These are phyloP conservation scores for Apodemus agrarius DNA, from an alignment of 2,797 vertebrate species.

Conservation along the genomic window DNA sequence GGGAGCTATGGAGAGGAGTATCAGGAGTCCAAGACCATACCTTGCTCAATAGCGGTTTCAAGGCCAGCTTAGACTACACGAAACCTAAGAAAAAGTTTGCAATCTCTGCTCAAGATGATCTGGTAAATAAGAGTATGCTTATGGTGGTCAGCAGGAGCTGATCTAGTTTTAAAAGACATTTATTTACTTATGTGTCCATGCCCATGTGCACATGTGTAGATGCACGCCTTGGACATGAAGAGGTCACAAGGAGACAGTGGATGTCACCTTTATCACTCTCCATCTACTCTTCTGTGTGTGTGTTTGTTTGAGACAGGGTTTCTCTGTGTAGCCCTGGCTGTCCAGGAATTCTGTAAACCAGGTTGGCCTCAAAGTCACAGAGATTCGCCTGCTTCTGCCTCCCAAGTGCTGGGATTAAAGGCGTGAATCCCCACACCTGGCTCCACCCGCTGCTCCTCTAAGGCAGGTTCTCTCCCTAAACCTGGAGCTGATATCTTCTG, in stretches of 20 bases:
- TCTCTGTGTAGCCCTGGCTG: neutral
- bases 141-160: neutral
- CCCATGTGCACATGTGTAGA: neutral
- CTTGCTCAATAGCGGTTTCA: neutral
- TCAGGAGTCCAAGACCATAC: neutral
- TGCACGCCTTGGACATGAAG: neutral
- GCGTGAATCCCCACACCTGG: neutral
- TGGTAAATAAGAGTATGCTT: neutral
- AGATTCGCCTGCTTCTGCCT: neutral
- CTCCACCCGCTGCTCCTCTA: neutral
- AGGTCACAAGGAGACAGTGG: neutral
- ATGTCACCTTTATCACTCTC: neutral
- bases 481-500: neutral
- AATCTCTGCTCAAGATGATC: conserved; percentile 44
- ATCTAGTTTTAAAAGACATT: neutral
- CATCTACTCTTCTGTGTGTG: neutral
- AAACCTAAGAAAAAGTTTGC: neutral
- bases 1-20: neutral
- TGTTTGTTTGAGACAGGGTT: neutral
- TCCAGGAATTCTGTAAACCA: neutral
- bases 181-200: neutral
- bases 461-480: neutral
- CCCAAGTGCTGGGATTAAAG: neutral
- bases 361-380: neutral
- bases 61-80: neutral